Evolutionary conservation across 2,113 vertebrate genomes (phyloP).

Genomic region (Malurus elegans): DNA sequence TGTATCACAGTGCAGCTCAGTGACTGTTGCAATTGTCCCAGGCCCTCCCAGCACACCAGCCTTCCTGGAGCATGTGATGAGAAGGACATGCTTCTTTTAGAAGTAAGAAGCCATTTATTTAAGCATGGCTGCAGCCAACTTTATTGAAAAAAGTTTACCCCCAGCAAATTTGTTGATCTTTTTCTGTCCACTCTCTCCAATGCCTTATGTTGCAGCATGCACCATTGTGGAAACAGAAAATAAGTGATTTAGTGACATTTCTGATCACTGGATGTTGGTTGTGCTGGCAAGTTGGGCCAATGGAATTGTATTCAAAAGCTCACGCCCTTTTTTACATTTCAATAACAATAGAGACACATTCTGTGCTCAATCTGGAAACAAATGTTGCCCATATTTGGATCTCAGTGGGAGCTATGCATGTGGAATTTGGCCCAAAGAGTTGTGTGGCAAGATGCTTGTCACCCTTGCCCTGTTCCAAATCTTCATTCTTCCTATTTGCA

Average conservation of each 20-base stretch:
- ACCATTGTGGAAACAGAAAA: background rate
- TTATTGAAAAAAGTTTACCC: background rate
- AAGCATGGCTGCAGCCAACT: background rate
- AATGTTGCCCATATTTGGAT: slow-evolving; percentile 44
- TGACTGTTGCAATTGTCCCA: background rate
- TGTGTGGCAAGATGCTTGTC: background rate
- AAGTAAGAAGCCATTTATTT: slow-evolving; percentile 9
- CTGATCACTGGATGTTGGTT: background rate
- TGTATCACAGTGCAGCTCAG: background rate
- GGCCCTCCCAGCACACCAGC: background rate
- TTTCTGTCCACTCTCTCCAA: background rate
- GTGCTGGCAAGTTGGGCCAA: background rate
- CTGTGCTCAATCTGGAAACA: slow-evolving; percentile 56
- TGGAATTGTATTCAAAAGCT: slow-evolving; percentile 28
- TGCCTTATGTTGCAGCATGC: background rate
- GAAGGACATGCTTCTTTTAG: background rate
- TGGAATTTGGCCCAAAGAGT: slow-evolving; percentile 40
- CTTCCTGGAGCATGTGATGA: background rate
- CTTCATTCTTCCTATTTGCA: background rate
- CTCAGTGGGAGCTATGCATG: slow-evolving; percentile 29
- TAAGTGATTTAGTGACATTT: background rate
- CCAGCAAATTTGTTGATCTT: background rate
- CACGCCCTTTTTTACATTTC: slow-evolving; percentile 28
- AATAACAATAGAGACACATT: slow-evolving; percentile 42
- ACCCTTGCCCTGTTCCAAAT: background rate